A percentile compares a stretch with the other conserved stretches of the same genome.
These are phyloP conservation scores for Pegoplata infirma DNA, from an alignment of 2,888 invertebrate genomes.

Conservation along the genomic window DNA sequence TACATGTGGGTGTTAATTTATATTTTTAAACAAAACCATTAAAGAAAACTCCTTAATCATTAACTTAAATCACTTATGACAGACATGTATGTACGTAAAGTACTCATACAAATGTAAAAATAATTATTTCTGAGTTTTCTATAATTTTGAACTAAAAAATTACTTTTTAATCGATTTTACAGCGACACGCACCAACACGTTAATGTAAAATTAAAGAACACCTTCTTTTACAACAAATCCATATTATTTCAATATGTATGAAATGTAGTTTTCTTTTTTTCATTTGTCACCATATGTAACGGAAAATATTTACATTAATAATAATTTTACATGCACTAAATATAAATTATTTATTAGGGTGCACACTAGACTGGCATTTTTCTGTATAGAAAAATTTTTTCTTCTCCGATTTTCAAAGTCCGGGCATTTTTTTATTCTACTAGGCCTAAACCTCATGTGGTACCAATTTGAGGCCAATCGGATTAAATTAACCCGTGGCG, in stretches of 20 bases:
- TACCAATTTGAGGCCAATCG: too few relatives aligned
- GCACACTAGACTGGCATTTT: too few relatives aligned
- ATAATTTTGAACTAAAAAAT: slow-evolving; percentile 65
- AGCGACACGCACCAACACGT: slow-evolving; percentile 66
- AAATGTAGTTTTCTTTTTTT: too few relatives aligned
- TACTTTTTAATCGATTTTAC: slow-evolving; percentile 75
- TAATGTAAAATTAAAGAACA: slow-evolving; percentile 27
- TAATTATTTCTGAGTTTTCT: neutral
- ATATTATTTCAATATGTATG: neutral
- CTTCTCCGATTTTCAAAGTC: too few relatives aligned
- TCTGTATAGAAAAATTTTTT: too few relatives aligned
- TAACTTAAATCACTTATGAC: neutral
- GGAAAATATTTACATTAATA: neutral
- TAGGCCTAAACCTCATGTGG: too few relatives aligned
- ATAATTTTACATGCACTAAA: neutral
- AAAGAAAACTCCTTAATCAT: neutral
- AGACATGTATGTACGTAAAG: too few relatives aligned
- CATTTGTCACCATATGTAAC: slow-evolving; percentile 22
- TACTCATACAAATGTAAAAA: neutral
- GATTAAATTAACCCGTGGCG: too few relatives aligned
- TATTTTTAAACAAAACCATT: too few relatives aligned
- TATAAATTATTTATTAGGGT: too few relatives aligned
- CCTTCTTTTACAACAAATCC: slow-evolving; percentile 19
- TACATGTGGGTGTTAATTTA: too few relatives aligned
- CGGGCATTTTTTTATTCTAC: too few relatives aligned